Evolutionary conservation across 1,140 invertebrate genomes (phyloP), one percentile per base, ranked within the genome.

Genomic region (Pemphigus obesinymphae): DNA sequence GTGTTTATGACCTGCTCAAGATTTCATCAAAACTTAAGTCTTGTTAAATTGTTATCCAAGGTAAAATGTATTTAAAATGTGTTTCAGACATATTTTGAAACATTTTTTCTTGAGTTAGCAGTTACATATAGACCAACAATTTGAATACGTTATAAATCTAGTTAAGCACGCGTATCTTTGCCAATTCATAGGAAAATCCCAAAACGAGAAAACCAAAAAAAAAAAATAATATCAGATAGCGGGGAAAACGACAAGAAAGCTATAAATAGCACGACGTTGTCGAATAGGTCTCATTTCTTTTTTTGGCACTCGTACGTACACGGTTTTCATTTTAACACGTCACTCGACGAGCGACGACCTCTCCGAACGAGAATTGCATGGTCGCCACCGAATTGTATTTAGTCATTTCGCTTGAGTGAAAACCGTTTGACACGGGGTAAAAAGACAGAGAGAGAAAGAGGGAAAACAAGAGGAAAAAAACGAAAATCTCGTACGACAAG

Each of bases 251-350:
- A 68, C 34, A 40, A 66, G 20, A 17, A 17, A 5, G 48, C 48
- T n/a, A n/a, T 15, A 58, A 26, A 26, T 61, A 26, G 29, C 26
- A 3, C 2, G 26, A 17, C 29, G 58, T 31, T 15, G 29, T 61
- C 29, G 29, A 6, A 37, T 66, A 37, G 8, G 1, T 26, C 26
- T 17, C 55, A 15, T n/a, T n/a, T n/a, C 53, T 31, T 34, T 76
- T 55, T 34, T 0, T 15, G 10, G 3, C 45, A 31, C 8, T 48
- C 3, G 31, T n/a, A n/a, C 10, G 75, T 40, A 78, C 75, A 78
- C 15, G 53, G 6, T 61, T 78, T 78, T 78, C 75, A 55, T 78
- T 78, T 78, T 78, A 78, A 43, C 53, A 55, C 20, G 45, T 53
- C 29, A 11, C 53, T 26, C 68, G 17, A n/a, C n/a, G 23, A 1